phyloP scores from a whole-genome alignment of 2,797 vertebrate species.

The Balearica regulorum region DNA sequence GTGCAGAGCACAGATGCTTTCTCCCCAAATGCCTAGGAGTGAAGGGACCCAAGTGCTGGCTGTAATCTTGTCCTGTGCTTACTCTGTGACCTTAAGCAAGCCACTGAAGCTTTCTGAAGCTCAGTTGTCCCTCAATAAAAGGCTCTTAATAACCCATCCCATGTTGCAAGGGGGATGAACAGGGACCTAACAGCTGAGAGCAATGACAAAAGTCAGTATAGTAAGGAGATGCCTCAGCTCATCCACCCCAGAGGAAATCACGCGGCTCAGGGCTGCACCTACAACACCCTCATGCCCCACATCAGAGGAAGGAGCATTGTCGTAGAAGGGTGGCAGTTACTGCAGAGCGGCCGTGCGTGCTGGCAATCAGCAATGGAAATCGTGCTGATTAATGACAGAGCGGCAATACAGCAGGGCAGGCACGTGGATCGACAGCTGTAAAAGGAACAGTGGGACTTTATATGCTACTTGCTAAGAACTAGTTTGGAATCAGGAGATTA shows the following conservation, averaged over 20 bases:
- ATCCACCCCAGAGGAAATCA: background rate
- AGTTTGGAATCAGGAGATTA: background rate
- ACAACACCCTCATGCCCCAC: background rate
- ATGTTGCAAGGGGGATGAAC: background rate
- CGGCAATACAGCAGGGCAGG: background rate
- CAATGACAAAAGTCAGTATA: background rate
- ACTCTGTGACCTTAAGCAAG: slow-evolving; percentile 1
- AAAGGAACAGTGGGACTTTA: background rate
- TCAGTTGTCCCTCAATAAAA: background rate
- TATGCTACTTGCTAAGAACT: background rate
- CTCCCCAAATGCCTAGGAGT: background rate
- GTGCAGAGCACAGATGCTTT: background rate
- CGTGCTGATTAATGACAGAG: background rate
- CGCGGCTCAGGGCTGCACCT: background rate
- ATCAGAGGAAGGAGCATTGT: background rate
- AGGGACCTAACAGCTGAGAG: background rate
- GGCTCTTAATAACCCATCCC: background rate
- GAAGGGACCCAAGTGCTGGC: background rate
- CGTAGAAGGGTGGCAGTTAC: background rate
- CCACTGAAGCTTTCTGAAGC: background rate
- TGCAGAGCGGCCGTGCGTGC: fast-evolving
- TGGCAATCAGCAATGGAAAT: background rate
- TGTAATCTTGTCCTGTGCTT: background rate
- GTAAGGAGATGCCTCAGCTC: background rate
- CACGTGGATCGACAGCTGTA: background rate